Percentiles rank a stretch among this genome's conserved stretches.
These are phyloP conservation scores for Marcusenius ussheri DNA, from an alignment of 2,113 vertebrate species.

Conservation along the genomic window DNA sequence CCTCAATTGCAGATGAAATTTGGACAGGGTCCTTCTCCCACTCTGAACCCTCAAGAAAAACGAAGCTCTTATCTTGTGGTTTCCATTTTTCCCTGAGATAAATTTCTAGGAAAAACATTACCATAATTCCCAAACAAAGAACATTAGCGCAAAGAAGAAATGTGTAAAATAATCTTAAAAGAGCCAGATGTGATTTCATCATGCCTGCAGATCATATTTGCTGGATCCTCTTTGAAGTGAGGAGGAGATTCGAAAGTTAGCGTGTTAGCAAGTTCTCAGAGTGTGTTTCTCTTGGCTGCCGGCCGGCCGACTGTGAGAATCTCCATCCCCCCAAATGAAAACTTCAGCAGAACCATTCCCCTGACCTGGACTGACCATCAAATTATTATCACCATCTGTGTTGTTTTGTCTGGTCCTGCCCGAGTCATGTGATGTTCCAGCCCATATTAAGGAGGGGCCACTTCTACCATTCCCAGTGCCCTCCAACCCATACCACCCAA, in stretches of 20 bases:
- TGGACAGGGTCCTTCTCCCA: conserved; percentile 14
- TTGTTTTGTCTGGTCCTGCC: conserved; percentile 8
- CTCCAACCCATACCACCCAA: not conserved
- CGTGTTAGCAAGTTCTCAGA: conserved; percentile 21
- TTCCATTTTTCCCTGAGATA: conserved; percentile 30
- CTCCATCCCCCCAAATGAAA: conserved; percentile 7
- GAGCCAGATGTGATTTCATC: conserved; percentile 48
- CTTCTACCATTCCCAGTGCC: not conserved
- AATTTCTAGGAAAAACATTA: conserved; percentile 51
- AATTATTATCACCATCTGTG: conserved; percentile 9
- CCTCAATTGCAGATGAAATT: conserved; percentile 9
- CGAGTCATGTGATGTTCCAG: not conserved
- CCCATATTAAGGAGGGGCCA: not conserved
- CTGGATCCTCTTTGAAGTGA: conserved; percentile 33
- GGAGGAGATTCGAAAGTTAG: conserved; percentile 28
- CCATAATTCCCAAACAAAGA: conserved; percentile 46
- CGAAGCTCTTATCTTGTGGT: conserved; percentile 44
- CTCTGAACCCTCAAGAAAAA: conserved; percentile 29
- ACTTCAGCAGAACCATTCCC: conserved; percentile 3
- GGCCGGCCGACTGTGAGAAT: conserved; percentile 10
- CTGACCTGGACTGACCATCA: conserved; percentile 15
- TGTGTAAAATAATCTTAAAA: conserved; percentile 45
- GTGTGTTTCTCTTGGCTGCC: conserved; percentile 9
- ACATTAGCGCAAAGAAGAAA: conserved; percentile 37
- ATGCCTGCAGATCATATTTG: conserved; percentile 32